phyloP scores from a whole-genome alignment of 2,113 vertebrate genomes.

The Nicator chloris region DNA sequence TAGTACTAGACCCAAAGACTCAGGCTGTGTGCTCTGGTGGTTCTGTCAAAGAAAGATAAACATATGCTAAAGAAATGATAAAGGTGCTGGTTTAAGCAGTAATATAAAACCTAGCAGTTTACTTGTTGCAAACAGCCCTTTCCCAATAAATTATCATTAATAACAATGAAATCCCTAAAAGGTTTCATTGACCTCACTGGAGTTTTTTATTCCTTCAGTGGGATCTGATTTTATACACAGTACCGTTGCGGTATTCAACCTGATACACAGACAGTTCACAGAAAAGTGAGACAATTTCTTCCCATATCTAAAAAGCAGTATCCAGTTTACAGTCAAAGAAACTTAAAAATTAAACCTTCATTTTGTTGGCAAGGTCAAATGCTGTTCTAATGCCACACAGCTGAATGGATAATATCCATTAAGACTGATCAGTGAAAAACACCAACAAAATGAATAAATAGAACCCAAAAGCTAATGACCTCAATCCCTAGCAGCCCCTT shows the following conservation, averaged over 20 bases:
- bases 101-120: not conserved
- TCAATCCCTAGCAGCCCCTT: constrained; percentile 66
- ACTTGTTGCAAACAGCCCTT: not conserved
- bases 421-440: constrained; percentile 33
- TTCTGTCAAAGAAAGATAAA: constrained; percentile 1
- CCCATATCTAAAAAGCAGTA: not conserved
- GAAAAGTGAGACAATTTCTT: constrained; percentile 4
- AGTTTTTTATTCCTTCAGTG: not conserved
- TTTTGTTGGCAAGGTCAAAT: constrained; percentile 25
- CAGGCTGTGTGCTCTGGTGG: not conserved
- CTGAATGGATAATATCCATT: constrained; percentile 37
- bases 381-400: not conserved
- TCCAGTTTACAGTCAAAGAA: not conserved
- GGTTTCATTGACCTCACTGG: not conserved
- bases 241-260: not conserved
- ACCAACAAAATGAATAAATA: constrained; percentile 68
- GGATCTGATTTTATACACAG: not conserved
- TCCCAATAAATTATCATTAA: not conserved
- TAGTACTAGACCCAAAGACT: not conserved
- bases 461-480: constrained; percentile 68
- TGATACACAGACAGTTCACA: not conserved
- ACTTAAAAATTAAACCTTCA: not conserved
- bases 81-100: not conserved
- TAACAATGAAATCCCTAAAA: not conserved
- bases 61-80: not conserved